Evolutionary conservation across 2,797 vertebrate species (phyloP), one percentile per base, ranked within the genome.

Genomic region (Alauda arvensis): DNA sequence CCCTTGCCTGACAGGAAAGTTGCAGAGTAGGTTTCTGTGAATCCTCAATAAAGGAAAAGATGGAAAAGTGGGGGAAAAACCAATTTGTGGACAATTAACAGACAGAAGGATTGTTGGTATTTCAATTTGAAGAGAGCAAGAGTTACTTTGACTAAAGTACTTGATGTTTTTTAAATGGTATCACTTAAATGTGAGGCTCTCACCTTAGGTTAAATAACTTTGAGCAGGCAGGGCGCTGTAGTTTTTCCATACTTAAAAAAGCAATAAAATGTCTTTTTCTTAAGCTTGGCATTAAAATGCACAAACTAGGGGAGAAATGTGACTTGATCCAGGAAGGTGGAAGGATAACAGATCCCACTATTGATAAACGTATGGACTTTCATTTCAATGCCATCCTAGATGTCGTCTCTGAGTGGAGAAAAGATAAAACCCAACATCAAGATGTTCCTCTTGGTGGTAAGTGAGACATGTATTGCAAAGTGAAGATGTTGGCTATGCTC

Each of bases 321-420:
- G 99, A 99, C 96, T 98, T 99, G 91, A 98, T 99, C 94, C 98
- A 99, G 97, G 99, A 99, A 97, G 98, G 98, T 43, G 99, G 99
- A 85, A 97, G 97, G 86, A 97, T 97, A 83, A 99, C 98, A 39
- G 99, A 99, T 94, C 97, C 98, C 12, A 96, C 98, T 95, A 98
- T 99, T 78, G 99, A 99, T 97, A 99, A 99, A 96, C 98, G 99
- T 91, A 99, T 99, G 99, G 99, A 99, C 95, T 99, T 99, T 95
- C 99, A 99, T 97, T 99, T 99, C 95, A 99, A 99, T 93, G 98
- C 98, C 93, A 98, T 99, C 95, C 96, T 99, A 96, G 99, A 99
- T 88, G 99, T 99, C 45, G 98, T 99, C 79, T 98, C 99, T 19
- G 99, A 99, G 87, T 99, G 99, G 99, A 98, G 99, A 94, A 99